Conservation (phyloP, 1,140 invertebrate species). For the Lordiphosa collinella region DNA sequence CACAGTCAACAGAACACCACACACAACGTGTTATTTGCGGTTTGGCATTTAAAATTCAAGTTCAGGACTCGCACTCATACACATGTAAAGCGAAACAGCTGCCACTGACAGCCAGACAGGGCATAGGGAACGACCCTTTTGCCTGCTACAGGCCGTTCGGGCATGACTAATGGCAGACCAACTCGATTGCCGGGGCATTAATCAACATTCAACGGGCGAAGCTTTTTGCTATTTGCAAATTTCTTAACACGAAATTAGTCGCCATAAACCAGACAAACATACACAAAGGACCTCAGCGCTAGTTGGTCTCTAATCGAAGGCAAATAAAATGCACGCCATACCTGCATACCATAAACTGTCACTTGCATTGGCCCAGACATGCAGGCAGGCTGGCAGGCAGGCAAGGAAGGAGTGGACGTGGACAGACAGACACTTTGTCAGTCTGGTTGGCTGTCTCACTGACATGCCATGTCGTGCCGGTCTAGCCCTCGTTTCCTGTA, state of each 20-base stretch:
- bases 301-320: conserved; percentile 64
- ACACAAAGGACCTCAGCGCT: conserved; percentile 22
- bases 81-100: conserved; percentile 52
- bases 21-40: conserved; percentile 59
- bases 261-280: conserved; percentile 70
- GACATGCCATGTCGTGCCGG: conserved; percentile 43
- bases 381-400: conserved; percentile 23
- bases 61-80: conserved; percentile 39
- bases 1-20: conserved; percentile 40
- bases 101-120: conserved; percentile 47
- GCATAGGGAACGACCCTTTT: no score
- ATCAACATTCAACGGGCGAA: conserved; percentile 7
- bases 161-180: conserved; percentile 10
- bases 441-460: conserved; percentile 20
- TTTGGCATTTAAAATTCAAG: conserved; percentile 68
- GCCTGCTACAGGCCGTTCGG: no score
- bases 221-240: conserved; percentile 61
- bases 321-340: conserved; percentile 75
- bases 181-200: conserved; percentile 5
- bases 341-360: conserved; percentile 74
- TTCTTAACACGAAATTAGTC: conserved; percentile 76
- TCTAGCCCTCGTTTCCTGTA: conserved; percentile 63
- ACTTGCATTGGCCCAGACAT: conserved; percentile 54
- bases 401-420: background rate
- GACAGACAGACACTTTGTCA: conserved; percentile 19